Percentiles rank a stretch among this genome's conserved stretches.
Evolutionary conservation across 1,140 invertebrate genomes (phyloP).

Genomic region (Brachionus plicatilis): DNA sequence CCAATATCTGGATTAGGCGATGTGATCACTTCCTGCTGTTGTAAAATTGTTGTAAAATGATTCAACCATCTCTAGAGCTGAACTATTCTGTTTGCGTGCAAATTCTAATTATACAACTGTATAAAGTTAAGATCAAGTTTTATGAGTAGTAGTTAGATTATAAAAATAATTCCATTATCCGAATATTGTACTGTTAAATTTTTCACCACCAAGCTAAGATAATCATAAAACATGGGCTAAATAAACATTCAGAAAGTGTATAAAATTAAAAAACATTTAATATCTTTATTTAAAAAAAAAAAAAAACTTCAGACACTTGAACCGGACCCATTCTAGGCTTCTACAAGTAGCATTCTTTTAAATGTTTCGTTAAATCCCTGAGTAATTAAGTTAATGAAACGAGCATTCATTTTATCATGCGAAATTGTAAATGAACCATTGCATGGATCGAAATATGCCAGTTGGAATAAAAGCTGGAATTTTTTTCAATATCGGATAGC

Average conservation of each 20-base stretch:
- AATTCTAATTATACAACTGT: not conserved
- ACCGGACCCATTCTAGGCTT: not conserved
- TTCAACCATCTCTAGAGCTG: not conserved
- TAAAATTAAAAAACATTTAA: not conserved
- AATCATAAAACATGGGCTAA: not conserved
- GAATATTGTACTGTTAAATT: constrained; percentile 27
- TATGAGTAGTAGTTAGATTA: not conserved
- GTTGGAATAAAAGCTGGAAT: not conserved
- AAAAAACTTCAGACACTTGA: not conserved
- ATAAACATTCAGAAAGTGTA: not conserved
- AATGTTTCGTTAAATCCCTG: not conserved
- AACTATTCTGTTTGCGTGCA: not conserved
- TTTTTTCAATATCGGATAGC: no score
- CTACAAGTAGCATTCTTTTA: not conserved
- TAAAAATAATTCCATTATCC: constrained; percentile 23
- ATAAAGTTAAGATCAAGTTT: not conserved
- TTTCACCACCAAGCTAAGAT: not conserved
- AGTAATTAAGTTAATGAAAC: not conserved
- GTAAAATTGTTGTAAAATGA: not conserved
- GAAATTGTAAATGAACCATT: constrained; percentile 9
- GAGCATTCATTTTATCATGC: constrained; percentile 3
- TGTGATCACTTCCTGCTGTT: not conserved
- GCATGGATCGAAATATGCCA: not conserved
- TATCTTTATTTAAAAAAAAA: not conserved
- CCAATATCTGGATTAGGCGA: constrained; percentile 2